phyloP scores from a whole-genome alignment of 2,888 invertebrate species.

The Lysandra coridon region DNA sequence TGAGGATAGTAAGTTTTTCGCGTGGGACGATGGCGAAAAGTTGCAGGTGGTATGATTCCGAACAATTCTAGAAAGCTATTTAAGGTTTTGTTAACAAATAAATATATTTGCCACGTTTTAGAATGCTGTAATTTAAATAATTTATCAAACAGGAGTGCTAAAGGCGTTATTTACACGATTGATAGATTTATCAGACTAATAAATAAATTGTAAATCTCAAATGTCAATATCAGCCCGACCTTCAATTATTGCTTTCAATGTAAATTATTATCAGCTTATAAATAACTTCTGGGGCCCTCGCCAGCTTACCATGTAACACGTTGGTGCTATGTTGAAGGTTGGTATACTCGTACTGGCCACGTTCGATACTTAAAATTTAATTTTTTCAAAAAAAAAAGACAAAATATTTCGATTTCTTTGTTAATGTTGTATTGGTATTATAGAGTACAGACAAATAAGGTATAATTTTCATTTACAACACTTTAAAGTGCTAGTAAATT shows the following conservation, averaged over 20 bases:
- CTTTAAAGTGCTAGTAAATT: no score
- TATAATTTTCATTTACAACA: no score
- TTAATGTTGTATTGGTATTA: no score
- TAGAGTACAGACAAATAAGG: no score
- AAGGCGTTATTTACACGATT: slow-evolving; percentile 3
- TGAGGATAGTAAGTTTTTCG: no score
- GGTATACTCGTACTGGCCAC: neutral
- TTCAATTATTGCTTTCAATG: slow-evolving; percentile 55
- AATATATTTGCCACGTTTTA: neutral
- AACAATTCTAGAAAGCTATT: no score
- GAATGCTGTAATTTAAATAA: neutral
- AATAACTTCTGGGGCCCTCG: neutral
- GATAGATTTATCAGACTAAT: slow-evolving; percentile 13
- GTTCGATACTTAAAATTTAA: neutral
- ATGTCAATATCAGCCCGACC: slow-evolving; percentile 44
- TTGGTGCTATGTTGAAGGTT: neutral
- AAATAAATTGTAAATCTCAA: slow-evolving; percentile 25
- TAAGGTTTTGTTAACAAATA: no score
- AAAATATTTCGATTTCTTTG: neutral
- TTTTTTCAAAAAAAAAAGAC: neutral
- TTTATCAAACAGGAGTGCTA: neutral
- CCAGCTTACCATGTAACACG: neutral
- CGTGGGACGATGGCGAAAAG: no score
- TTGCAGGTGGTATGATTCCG: no score
- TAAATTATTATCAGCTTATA: slow-evolving; percentile 45